These are phyloP conservation scores for Lucinisca nassula DNA, from an alignment of 2,888 invertebrate species.

Conservation along the genomic window DNA sequence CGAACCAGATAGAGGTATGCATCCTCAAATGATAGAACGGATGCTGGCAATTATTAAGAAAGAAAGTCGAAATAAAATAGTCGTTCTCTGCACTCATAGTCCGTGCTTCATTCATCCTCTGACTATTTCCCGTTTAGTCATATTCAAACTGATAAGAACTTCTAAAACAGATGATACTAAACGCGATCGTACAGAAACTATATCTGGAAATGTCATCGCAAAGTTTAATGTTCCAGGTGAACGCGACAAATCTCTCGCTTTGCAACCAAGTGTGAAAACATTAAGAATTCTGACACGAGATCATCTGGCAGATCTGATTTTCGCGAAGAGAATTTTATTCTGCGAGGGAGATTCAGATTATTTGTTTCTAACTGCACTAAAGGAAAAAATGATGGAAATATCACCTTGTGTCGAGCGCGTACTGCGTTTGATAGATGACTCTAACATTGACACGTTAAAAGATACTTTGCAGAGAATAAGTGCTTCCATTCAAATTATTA, in stretches of 20 bases:
- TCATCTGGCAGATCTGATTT: constrained; percentile 23
- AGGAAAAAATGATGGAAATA: not conserved
- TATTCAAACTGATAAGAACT: not conserved
- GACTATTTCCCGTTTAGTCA: not conserved
- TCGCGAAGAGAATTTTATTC: constrained; percentile 13
- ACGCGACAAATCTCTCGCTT: not conserved
- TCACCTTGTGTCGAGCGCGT: not conserved
- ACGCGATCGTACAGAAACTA: not conserved
- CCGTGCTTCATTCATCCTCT: constrained; percentile 15
- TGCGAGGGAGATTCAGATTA: constrained; percentile 21
- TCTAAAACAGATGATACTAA: not conserved
- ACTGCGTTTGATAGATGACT: not conserved
- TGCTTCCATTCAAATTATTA: not conserved
- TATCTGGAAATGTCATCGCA: not conserved
- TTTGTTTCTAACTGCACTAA: constrained; percentile 8
- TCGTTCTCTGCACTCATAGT: constrained; percentile 43
- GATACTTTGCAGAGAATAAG: not conserved
- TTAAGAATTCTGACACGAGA: constrained; percentile 5
- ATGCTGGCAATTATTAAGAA: constrained; percentile 26
- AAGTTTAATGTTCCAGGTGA: not conserved
- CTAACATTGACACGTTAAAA: not conserved
- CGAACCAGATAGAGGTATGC: constrained; percentile 65
- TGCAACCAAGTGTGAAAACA: not conserved
- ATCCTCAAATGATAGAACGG: constrained; percentile 61
- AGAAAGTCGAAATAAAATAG: constrained; percentile 13